Evolutionary conservation across 2,888 invertebrate species (phyloP), one percentile per base, ranked within the genome.

Genomic region (Orthonevra nobilis): DNA sequence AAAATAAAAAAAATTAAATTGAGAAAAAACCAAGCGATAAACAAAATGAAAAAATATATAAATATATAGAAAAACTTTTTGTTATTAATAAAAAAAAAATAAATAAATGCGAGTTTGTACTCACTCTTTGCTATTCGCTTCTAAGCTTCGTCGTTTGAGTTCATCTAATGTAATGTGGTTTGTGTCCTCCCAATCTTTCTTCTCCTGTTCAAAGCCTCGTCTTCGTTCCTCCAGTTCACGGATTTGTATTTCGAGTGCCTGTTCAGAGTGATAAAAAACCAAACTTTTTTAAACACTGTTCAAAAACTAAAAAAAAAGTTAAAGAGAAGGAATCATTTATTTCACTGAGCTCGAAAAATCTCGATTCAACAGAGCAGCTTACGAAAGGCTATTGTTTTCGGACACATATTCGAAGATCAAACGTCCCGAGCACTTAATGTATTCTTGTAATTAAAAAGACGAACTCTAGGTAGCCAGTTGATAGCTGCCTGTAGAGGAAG

Each of bases 161-260:
- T 97, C 97, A 89, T 97, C 97, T 83, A 97, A 92, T 86, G 95
- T 96, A 82, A 96, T 93, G 84, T 96, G 95, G 86, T 96, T 95
- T 69, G 94, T 92, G 84, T 95, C 94, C 90, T 98, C 98, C 97
- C 97, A 98, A 60, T 93, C 91, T 84, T 92, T 91, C 86, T 94
- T 95, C 88, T 98, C 98, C 68, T 92, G 91, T 84, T 95, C 95
- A 86, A 97, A 95, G 73, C 94, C 92, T 82, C 94, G 92, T 86
- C 95, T 91, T 84, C 96, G 94, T 84, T 98, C 97, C 82, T 97
- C 97, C 84, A 98, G 90, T 88, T 98, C 98, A 83, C 94, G 94
- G 84, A 96, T 94, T 89, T 98, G 97, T 86, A 95, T 93, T 87
- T 97, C 97, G 82, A 96, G 90, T 54, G 94, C 89, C 85, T 85